Percentiles rank a stretch among this genome's conserved stretches.
These are phyloP conservation scores for Rhagophthalmus giganteus DNA, from an alignment of 2,888 invertebrate genomes.

Conservation along the genomic window DNA sequence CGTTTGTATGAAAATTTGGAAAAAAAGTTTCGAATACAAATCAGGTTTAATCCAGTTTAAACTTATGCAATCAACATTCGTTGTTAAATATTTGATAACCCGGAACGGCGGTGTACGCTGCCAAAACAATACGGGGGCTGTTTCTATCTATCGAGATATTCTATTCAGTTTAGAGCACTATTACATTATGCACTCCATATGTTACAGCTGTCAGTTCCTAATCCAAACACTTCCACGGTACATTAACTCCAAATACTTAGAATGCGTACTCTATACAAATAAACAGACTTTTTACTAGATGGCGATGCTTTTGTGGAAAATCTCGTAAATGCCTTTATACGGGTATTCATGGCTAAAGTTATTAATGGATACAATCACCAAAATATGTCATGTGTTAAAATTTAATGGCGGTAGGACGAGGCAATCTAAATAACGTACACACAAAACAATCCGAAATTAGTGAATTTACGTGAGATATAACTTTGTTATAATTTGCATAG, in stretches of 20 bases:
- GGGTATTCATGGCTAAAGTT: slow-evolving; percentile 2
- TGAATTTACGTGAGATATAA: slow-evolving; percentile 18
- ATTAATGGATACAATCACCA: slow-evolving; percentile 19
- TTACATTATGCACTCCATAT: slow-evolving; percentile 23
- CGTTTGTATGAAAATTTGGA: neutral
- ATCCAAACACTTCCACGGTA: slow-evolving; percentile 22
- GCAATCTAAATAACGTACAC: slow-evolving; percentile 20
- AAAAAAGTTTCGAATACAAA: neutral
- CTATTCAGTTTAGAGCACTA: slow-evolving; percentile 2
- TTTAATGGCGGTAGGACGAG: slow-evolving; percentile 11
- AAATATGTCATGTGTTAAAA: slow-evolving; percentile 20
- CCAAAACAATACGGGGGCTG: neutral
- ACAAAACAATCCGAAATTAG: slow-evolving; percentile 21
- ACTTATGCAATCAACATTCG: too few relatives aligned
- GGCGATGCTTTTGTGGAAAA: slow-evolving; percentile 2
- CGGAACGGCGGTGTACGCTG: too few relatives aligned
- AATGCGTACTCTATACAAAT: slow-evolving; percentile 12
- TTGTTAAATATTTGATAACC: too few relatives aligned
- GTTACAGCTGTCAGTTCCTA: slow-evolving; percentile 22
- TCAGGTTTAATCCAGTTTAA: too few relatives aligned
- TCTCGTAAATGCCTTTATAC: slow-evolving; percentile 7
- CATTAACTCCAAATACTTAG: slow-evolving; percentile 20
- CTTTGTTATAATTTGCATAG: slow-evolving; percentile 22
- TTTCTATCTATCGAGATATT: slow-evolving; percentile 5
- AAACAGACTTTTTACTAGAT: slow-evolving; percentile 13